Evolutionary conservation across 1,140 invertebrate species (phyloP).

Genomic region (Oncopeltus fasciatus): DNA sequence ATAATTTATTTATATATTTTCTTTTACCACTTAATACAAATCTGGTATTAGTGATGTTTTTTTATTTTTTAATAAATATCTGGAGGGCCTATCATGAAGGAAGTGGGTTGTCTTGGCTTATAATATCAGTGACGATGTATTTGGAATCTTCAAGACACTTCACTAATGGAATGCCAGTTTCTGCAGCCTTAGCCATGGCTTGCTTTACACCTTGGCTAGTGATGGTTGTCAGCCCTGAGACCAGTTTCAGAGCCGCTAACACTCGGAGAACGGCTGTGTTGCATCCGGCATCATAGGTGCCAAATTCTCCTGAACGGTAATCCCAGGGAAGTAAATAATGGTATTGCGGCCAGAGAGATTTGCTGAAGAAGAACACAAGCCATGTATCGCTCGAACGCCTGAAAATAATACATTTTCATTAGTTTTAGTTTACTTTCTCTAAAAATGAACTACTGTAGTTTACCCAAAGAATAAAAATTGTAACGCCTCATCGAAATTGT

Average conservation of each 20-base stretch:
- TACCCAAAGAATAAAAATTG: no score
- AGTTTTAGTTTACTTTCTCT: no score
- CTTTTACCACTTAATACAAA: no score
- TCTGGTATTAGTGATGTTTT: no score
- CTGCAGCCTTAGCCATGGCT: conserved; percentile 38
- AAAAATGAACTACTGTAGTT: no score
- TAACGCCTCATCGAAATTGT: no score
- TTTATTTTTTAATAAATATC: no score
- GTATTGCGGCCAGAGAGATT: conserved; percentile 60
- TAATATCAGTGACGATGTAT: neutral
- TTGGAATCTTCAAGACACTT: conserved; percentile 33
- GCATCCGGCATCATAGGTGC: conserved; percentile 48
- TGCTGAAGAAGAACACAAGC: conserved; percentile 51
- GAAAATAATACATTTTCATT: no score
- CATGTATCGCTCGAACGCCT: conserved; percentile 55
- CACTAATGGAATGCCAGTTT: conserved; percentile 35
- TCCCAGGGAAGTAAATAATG: conserved; percentile 63
- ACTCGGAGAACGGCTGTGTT: conserved; percentile 48
- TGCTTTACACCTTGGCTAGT: conserved; percentile 41
- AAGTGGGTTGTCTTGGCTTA: neutral
- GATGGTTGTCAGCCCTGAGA: conserved; percentile 44
- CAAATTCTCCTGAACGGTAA: conserved; percentile 61
- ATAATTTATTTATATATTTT: no score
- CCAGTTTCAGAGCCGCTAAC: conserved; percentile 45
- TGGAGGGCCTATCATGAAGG: no score